Evolutionary conservation across 53 echinoderm and acorn worm genomes (phyloP).

Genomic region (Temnopleurus reevesii): DNA sequence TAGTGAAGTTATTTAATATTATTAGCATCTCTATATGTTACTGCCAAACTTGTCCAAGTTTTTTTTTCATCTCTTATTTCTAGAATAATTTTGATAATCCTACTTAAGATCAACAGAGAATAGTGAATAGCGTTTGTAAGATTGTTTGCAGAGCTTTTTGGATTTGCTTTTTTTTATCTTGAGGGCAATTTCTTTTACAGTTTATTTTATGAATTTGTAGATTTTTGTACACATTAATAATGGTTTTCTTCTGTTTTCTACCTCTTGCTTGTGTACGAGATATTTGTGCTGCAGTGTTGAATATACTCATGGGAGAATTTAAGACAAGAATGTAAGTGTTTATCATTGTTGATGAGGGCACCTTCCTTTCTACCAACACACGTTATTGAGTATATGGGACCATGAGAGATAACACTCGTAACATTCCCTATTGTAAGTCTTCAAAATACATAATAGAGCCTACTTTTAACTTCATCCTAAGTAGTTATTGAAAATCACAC

Average conservation of each 20-base stretch:
- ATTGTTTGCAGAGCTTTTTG: neutral
- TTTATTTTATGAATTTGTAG: conserved; percentile 7
- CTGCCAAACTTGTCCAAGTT: conserved; percentile 60
- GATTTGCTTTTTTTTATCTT: neutral
- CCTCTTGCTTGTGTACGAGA: conserved; percentile 6
- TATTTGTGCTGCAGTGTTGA: conserved; percentile 28
- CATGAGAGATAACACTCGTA: no score
- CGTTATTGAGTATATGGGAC: no score
- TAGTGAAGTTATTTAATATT: conserved; percentile 57
- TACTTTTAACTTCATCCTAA: no score
- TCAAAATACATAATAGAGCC: no score
- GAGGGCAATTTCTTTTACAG: neutral
- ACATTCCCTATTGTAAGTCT: no score
- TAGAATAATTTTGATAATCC: neutral
- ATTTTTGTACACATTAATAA: neutral
- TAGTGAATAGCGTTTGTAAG: neutral
- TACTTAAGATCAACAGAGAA: neutral
- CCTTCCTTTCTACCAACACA: no score
- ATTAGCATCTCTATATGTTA: conserved; percentile 39
- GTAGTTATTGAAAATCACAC: no score
- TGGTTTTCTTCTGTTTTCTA: conserved; percentile 33
- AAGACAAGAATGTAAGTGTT: no score
- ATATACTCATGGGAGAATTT: no score
- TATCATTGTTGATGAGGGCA: no score
- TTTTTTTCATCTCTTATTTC: conserved; percentile 16